Evolutionary conservation across 2,113 vertebrate species (phyloP), one percentile per base, ranked within the genome.

Genomic region (cat (Felis catus)): DNA sequence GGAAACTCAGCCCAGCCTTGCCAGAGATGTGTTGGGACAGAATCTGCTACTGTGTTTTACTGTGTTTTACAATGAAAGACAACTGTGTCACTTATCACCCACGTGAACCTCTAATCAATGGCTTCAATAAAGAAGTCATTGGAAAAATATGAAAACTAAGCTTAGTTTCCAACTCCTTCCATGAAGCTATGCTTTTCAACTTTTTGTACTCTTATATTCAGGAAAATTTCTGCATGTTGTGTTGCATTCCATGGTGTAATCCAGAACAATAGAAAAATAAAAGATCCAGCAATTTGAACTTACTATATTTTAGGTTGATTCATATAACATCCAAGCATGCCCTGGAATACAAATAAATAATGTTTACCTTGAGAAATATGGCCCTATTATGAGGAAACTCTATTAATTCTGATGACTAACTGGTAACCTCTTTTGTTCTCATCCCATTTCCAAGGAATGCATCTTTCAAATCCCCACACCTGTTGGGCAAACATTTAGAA

Each of bases 1-100:
- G 97, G 97, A 98, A 98, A 98, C n/a, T 1, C 70, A 61, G 94
- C 91, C 96, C 99, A 98, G 96, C 97, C 98, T 21, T 99, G 99
- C 95, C 98, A 41, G 0, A 98, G 99, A 97, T 99, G 99, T 98
- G 93, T 99, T 92, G 99, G 9, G 31, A 19, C 16, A 31, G 76
- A 79, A 82, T 99, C 99, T 94, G 68, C 29, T 71, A 13, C 53
- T 36, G 23, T 80, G 31, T 51, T 71, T 81, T 78, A 13, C 41
- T 36, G 18, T 80, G 31, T 51, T 71, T 81, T 86, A n/a, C 23
- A 45, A 2, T 31, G 68, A 12, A 10, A 23, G n/a, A 31, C 65
- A 31, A 58, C 3, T 78, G 74, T 65, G 73, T 65, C 39, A 31
- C 14, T 79, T 33, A 31, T 31, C 89, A 41, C 25, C 58, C 51